A percentile compares a stretch with the other conserved stretches of the same genome.
phyloP scores from a whole-genome alignment of 2,113 vertebrate species.

The Actenoides lindsayi region DNA sequence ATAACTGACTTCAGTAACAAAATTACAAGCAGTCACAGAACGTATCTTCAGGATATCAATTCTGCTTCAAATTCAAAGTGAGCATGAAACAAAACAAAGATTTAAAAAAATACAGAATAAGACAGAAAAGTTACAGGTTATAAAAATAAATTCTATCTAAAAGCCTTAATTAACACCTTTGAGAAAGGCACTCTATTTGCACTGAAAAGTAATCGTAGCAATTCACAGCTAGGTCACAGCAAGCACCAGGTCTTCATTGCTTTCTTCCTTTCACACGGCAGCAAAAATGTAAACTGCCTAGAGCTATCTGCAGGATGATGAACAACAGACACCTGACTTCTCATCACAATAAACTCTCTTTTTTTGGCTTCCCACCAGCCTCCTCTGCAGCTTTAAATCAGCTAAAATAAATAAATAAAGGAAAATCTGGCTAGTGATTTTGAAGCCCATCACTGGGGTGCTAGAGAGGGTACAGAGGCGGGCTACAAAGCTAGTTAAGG shows the following conservation, averaged over 20 bases:
- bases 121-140: background rate
- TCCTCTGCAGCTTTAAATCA: background rate
- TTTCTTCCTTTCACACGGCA: slow-evolving; percentile 21
- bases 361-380: background rate
- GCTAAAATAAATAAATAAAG: background rate
- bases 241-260: slow-evolving; percentile 14
- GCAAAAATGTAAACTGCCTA: slow-evolving; percentile 24
- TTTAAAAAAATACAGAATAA: background rate
- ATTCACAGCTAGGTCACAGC: slow-evolving; percentile 4
- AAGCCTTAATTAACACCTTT: slow-evolving; percentile 38
- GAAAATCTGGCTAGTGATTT: background rate
- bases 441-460: background rate
- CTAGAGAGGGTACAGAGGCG: too few species aligned
- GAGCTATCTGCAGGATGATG: slow-evolving; percentile 14
- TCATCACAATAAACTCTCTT: background rate
- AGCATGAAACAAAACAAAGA: background rate
- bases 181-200: background rate
- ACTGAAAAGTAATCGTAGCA: background rate
- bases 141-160: slow-evolving; percentile 4
- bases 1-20: background rate
- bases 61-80: background rate
- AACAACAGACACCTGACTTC: slow-evolving; percentile 23
- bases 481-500: too few species aligned
- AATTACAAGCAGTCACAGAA: background rate
- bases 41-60: background rate